Conservation (phyloP, 2,797 vertebrate species). For the Corythornis leucogaster region DNA sequence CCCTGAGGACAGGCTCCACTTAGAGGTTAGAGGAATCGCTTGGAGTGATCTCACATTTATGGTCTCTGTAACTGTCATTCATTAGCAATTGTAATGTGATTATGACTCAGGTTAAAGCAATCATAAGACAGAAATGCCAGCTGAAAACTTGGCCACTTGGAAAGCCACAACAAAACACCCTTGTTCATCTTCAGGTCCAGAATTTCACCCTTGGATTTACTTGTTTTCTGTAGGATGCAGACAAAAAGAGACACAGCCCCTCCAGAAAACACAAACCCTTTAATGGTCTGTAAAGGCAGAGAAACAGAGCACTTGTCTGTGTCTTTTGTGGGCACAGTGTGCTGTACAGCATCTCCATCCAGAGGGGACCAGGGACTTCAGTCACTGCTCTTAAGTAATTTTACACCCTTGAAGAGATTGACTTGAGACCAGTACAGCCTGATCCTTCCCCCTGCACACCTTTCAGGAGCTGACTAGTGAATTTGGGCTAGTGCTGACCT, state of each 20-base stretch:
- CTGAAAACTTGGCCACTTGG: neutral
- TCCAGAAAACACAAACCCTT: neutral
- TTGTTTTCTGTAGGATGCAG: neutral
- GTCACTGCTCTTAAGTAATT: neutral
- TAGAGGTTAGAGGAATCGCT: slow-evolving; percentile 39
- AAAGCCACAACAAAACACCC: neutral
- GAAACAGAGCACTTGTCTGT: neutral
- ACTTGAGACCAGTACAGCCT: neutral
- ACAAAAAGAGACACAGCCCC: neutral
- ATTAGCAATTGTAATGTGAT: neutral
- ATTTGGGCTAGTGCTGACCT: neutral
- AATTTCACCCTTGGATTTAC: neutral
- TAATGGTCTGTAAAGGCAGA: neutral
- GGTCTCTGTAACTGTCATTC: slow-evolving; percentile 11
- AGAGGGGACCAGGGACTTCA: accelerated
- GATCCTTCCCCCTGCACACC: neutral
- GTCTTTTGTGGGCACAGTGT: neutral
- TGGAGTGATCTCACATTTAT: slow-evolving; percentile 34
- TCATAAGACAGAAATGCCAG: neutral
- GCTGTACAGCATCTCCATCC: neutral
- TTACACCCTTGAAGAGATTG: neutral
- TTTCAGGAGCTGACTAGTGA: neutral
- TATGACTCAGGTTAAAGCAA: slow-evolving; percentile 35
- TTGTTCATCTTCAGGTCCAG: neutral
- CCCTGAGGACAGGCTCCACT: slow-evolving; percentile 59